Base-by-base conservation (phyloP, 2,888 invertebrate species). In the Andrena dorsata region DNA sequence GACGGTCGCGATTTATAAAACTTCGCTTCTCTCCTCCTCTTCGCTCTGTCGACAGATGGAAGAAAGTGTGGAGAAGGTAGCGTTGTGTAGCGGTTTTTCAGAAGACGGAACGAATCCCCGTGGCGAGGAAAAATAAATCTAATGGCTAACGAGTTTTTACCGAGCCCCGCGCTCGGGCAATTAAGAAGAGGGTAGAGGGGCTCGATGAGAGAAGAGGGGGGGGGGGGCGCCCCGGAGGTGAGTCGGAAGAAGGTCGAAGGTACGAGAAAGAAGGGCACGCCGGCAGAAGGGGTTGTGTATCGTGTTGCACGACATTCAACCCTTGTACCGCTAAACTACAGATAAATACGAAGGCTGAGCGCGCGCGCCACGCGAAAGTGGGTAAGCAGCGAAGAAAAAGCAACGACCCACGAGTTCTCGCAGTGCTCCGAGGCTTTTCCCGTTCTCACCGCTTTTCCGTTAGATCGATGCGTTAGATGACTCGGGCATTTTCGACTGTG, bases 71-170 rank as follows among this genome's bases (percentile, higher is more conserved):
- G 26, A 35, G 23, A 23, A 71, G 28, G 49, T 75, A 66, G 71
- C 65, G 56, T 64, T 66, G 79, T 60, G 47, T 64, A 65, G 41
- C 77, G 76, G 76, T 78, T 86, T 63, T 83, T 73, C 72, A 51
- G 58, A 65, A 75, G 69, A 47, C 72, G 78, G 75, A 69, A 76
- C 32, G 75, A 82, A 80, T 84, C 71, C 80, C 83, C 88, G 86
- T 82, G 84, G 89, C 87, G 85, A 86, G 82, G 82, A 87, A 89
- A 92, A 91, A 93, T 92, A 93, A 93, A 93, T 93, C 91, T 90
- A 88, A 86, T 89, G 91, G 89, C 89, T 92, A 93, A 93, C 91
- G 92, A 93, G 93, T 93, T 93, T 93, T 93, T 92, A 93, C 90
- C 87, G 86, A 85, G 90, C 83, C 82, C 80, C 85, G 86, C 84